Percentiles rank a stretch among this genome's conserved stretches.
Conservation (phyloP, 2,888 invertebrate genomes). For the Nemapogon koenigi region DNA sequence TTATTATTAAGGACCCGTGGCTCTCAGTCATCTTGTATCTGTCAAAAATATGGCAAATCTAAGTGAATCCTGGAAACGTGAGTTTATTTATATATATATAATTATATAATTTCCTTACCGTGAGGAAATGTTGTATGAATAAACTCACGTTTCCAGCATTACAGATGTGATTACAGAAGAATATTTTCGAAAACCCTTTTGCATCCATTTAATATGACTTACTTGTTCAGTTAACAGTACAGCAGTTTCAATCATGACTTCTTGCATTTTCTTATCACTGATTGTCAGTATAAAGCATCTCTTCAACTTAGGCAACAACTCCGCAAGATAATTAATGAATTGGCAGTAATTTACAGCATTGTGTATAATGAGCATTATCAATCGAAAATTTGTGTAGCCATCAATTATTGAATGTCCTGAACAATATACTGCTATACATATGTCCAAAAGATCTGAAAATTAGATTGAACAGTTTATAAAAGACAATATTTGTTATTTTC, state of each 20-base stretch:
- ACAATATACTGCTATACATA: conserved; percentile 30
- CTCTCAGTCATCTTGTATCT: no score
- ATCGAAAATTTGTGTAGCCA: conserved; percentile 41
- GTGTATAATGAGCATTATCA: conserved; percentile 46
- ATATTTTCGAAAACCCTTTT: no score
- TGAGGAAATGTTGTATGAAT: no score
- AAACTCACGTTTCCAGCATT: no score
- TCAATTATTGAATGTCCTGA: conserved; percentile 34
- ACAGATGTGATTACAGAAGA: no score
- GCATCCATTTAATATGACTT: conserved; percentile 17
- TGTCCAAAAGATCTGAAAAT: conserved; percentile 42
- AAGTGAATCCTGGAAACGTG: no score
- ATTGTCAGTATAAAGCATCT: conserved; percentile 31
- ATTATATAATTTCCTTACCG: no score
- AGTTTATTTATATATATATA: no score
- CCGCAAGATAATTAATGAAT: conserved; percentile 35
- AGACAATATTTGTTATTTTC: no score
- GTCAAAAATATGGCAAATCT: no score
- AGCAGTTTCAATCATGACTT: conserved; percentile 40
- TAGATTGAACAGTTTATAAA: conserved; percentile 9
- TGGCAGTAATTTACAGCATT: conserved; percentile 46
- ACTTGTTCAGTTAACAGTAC: conserved; percentile 39
- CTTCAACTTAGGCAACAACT: conserved; percentile 32
- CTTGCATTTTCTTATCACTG: conserved; percentile 44
- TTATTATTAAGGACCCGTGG: no score